Evolutionary conservation across 2,113 vertebrate genomes (phyloP), one percentile per base, ranked within the genome.

Genomic region (Tragelaphus strepsiceros): DNA sequence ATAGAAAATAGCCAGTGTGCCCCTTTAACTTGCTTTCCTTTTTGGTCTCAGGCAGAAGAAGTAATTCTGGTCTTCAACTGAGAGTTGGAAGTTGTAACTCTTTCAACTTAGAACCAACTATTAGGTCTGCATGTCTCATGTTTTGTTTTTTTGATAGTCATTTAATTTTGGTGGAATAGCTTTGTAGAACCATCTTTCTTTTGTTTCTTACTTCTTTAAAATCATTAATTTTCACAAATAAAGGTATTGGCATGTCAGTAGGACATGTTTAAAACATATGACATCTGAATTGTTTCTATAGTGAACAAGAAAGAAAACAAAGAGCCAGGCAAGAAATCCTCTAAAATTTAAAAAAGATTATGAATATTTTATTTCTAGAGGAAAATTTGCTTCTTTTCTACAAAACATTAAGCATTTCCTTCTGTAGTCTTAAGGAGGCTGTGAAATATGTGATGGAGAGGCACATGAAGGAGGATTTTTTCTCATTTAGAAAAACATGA

Each of bases 111-210:
- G n/a, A 96, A 58, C 4, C 58, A 93, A 54, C 30, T 46, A 22
- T 3, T 49, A 85, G 49, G 64, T 94, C 95, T 97, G 95, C 77
- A 88, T 56, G 28, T 54, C 92, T 92, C 49, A 81, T 95, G 77
- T 51, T 54, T 24, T 92, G 26, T 28, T 56, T 78, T 88, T 51
- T 56, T 7, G 21, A 39, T 26, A 67, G 14, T 77, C 17, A 19
- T 85, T 97, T 96, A 82, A 97, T 86, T 96, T 94, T 84, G 39
- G 39, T 84, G n/a, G 80, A 95, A 97, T 64, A 54, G 35, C 22
- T 91, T 54, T 71, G 1, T 85, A 26, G 7, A n/a, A 8, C 2
- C 83, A 15, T n/a, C 6, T 39, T 30, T 80, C 28, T 78, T 92
- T 81, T 64, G 19, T 28, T 81, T 93, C 59, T 95, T 83, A 7